Evolutionary conservation across 2,113 vertebrate genomes (phyloP).

Genomic region (Chloropsis cyanopogon): DNA sequence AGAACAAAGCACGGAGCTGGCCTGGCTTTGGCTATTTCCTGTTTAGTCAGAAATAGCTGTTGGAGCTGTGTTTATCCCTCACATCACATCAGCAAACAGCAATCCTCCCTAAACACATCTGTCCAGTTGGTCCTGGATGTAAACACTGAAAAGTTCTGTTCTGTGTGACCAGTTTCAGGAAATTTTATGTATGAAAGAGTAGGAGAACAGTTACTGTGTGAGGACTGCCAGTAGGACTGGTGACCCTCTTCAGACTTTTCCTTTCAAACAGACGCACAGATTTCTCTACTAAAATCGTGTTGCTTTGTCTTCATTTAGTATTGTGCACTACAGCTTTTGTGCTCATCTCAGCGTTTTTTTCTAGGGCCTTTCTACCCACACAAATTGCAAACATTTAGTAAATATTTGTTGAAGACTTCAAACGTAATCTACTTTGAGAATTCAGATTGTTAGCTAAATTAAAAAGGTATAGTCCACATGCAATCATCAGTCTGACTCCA

Average conservation of each 20-base stretch:
- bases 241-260: neutral
- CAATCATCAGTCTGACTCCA: neutral
- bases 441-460: neutral
- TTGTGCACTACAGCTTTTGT: neutral
- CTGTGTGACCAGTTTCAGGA: neutral
- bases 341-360: neutral
- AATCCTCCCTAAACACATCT: neutral
- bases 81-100: neutral
- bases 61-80: neutral
- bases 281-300: neutral
- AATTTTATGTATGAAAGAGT: neutral
- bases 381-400: neutral
- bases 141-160: neutral
- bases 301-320: neutral
- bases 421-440: neutral
- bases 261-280: neutral
- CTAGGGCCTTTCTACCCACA: neutral
- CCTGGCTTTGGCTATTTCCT: conserved; percentile 10
- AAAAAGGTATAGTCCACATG: neutral
- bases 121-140: neutral
- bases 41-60: neutral
- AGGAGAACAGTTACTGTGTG: neutral
- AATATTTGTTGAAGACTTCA: conserved; percentile 7
- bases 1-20: neutral
- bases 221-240: neutral